These are phyloP conservation scores for Tachysurus vachellii DNA, from an alignment of 2,113 vertebrate genomes.

Conservation along the genomic window DNA sequence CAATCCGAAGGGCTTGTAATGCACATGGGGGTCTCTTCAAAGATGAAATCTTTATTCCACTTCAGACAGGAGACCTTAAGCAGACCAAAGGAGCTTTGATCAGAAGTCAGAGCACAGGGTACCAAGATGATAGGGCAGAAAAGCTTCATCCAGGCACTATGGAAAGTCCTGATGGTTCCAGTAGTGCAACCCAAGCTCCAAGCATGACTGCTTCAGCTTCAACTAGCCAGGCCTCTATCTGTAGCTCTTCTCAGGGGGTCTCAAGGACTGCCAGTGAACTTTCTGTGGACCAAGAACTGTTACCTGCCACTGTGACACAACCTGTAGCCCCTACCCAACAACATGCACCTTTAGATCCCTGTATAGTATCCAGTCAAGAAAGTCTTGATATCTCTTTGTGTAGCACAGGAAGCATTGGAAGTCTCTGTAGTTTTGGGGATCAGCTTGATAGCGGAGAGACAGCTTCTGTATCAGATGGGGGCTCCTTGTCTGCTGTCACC, in stretches of 20 bases:
- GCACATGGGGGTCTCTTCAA: conserved; percentile 94
- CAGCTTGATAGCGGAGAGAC: conserved; percentile 84
- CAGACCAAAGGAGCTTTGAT: conserved; percentile 80
- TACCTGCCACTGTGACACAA: conserved; percentile 70
- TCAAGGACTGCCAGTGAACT: conserved; percentile 88
- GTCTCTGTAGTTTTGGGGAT: conserved; percentile 90
- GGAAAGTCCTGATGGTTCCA: conserved; percentile 89
- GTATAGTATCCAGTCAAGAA: conserved; percentile 92
- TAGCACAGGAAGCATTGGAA: conserved; percentile 91
- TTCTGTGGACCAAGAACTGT: conserved; percentile 81
- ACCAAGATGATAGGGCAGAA: conserved; percentile 70
- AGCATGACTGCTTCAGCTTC: conserved; percentile 89
- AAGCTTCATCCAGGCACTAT: conserved; percentile 63
- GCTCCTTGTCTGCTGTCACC: conserved; percentile 85
- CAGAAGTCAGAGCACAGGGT: conserved; percentile 57
- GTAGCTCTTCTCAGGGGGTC: conserved; percentile 88
- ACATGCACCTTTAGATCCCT: conserved; percentile 79
- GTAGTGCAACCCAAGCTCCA: conserved; percentile 87
- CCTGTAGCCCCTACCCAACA: conserved; percentile 68
- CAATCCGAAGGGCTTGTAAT: conserved; percentile 92
- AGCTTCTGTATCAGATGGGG: conserved; percentile 80
- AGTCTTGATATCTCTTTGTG: conserved; percentile 92
- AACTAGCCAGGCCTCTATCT: conserved; percentile 91
- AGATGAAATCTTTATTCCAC: conserved; percentile 93
- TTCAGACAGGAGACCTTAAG: conserved; percentile 88